Percentiles rank a stretch among this genome's conserved stretches.
Evolutionary conservation across 2,797 vertebrate species (phyloP).

Genomic region (Rhinella marina): DNA sequence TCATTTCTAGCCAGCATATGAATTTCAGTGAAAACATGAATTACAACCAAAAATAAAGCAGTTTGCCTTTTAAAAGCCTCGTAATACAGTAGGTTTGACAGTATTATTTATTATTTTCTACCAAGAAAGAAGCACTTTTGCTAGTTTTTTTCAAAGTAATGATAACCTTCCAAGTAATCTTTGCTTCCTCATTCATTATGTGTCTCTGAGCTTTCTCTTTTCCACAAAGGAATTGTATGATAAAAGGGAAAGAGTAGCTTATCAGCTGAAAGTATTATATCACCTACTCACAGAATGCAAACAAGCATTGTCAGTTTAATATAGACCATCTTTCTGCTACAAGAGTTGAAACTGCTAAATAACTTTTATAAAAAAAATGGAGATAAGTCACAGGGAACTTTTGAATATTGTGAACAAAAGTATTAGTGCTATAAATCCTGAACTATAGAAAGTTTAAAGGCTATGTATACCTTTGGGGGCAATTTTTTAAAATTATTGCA

Average conservation of each 20-base stretch:
- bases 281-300: slow-evolving; percentile 40
- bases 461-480: too few species aligned
- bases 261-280: slow-evolving; percentile 64
- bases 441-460: too few species aligned
- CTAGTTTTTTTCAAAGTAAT: slow-evolving; percentile 59
- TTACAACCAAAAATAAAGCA: neutral
- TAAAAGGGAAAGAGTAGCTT: slow-evolving; percentile 51
- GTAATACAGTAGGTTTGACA: neutral
- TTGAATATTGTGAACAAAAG: neutral
- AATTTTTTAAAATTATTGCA: too few species aligned
- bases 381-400: neutral
- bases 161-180: slow-evolving; percentile 67
- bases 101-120: slow-evolving; percentile 30
- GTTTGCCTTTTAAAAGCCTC: neutral
- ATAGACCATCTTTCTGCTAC: neutral
- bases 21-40: neutral
- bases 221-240: slow-evolving; percentile 19
- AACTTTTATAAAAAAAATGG: slow-evolving; percentile 23
- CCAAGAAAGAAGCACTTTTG: slow-evolving; percentile 45
- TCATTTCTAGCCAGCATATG: neutral
- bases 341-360: slow-evolving; percentile 28
- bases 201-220: slow-evolving; percentile 64
- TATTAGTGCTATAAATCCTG: neutral
- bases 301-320: slow-evolving; percentile 38
- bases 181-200: slow-evolving; percentile 64